phyloP scores from a whole-genome alignment of 2,888 invertebrate genomes.

The Plutella xylostella region DNA sequence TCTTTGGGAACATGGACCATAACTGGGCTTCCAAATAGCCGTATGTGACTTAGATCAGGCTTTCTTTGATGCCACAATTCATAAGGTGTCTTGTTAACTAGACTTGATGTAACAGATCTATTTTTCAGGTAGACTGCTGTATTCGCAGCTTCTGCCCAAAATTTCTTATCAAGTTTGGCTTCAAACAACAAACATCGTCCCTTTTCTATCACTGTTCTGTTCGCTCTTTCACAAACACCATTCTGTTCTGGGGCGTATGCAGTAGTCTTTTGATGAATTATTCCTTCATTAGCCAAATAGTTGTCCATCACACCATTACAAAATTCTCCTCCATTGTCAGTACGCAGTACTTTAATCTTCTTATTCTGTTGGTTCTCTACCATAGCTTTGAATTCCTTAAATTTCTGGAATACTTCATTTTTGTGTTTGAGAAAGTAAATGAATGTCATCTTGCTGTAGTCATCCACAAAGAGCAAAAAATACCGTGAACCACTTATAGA shows the following conservation, averaged over 20 bases:
- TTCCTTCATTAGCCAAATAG: conserved; percentile 18
- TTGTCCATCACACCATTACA: conserved; percentile 16
- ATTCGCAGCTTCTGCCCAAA: conserved; percentile 5
- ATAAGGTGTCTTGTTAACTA: conserved; percentile 6
- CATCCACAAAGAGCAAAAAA: conserved; percentile 2
- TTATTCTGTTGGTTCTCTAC: conserved; percentile 14
- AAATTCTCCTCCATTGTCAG: conserved; percentile 19
- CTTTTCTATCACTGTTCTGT: conserved; percentile 22
- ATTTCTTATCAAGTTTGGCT: conserved; percentile 15
- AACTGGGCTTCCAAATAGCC: conserved; percentile 3
- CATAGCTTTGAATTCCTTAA: conserved; percentile 12
- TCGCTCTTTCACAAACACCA: conserved; percentile 23
- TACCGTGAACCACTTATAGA: conserved; percentile 1
- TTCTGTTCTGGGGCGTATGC: conserved; percentile 24
- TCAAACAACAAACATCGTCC: conserved; percentile 22
- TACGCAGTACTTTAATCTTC: conserved; percentile 14
- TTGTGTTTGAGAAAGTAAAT: conserved; percentile 5
- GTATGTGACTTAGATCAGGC: conserved; percentile 2
- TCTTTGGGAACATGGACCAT: conserved; percentile 9
- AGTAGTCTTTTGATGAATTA: conserved; percentile 19
- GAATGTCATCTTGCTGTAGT: conserved; percentile 7
- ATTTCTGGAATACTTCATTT: conserved; percentile 9
- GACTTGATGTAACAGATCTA: conserved; percentile 2
- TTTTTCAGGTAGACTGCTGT: conserved; percentile 9
- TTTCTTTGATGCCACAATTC: conserved; percentile 1